phyloP scores from a whole-genome alignment of 1,140 invertebrate genomes.

The Bombus waltoni region DNA sequence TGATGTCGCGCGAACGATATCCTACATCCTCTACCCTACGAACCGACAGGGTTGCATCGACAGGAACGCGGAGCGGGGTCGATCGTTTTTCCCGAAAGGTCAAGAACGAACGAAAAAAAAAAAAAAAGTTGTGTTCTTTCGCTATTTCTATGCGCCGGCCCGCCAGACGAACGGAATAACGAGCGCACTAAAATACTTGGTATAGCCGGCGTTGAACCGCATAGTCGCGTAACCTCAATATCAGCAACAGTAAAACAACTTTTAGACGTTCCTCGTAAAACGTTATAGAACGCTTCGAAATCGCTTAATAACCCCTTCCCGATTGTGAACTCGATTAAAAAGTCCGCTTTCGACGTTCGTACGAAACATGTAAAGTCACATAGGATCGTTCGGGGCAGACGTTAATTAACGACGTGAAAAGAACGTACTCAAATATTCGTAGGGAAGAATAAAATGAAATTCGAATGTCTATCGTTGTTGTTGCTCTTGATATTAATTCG shows the following conservation, averaged over 20 bases:
- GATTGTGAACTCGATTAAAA: neutral
- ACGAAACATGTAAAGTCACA: neutral
- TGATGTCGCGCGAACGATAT: conserved; percentile 60
- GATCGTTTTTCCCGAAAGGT: conserved; percentile 47
- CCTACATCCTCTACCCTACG: conserved; percentile 52
- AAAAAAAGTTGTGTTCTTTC: conserved; percentile 25
- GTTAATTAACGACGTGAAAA: conserved; percentile 1
- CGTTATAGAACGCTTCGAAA: neutral
- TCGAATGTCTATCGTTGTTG: neutral
- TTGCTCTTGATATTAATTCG: neutral
- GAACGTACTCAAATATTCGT: neutral
- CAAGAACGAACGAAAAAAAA: conserved; percentile 33
- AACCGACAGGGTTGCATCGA: conserved; percentile 20
- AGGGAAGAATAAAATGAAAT: neutral
- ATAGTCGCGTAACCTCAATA: conserved; percentile 13
- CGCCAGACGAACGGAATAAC: conserved; percentile 33
- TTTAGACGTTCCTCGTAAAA: neutral
- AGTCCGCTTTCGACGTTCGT: neutral
- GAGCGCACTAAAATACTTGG: conserved; percentile 24
- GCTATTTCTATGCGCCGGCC: neutral
- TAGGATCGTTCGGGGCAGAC: too few relatives aligned
- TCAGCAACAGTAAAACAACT: conserved; percentile 10
- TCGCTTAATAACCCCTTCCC: neutral
- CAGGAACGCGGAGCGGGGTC: neutral
- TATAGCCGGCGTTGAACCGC: conserved; percentile 1